A percentile compares a stretch with the other conserved stretches of the same genome.
Evolutionary conservation across 2,888 invertebrate genomes (phyloP).

Genomic region (Mayetiola destructor): DNA sequence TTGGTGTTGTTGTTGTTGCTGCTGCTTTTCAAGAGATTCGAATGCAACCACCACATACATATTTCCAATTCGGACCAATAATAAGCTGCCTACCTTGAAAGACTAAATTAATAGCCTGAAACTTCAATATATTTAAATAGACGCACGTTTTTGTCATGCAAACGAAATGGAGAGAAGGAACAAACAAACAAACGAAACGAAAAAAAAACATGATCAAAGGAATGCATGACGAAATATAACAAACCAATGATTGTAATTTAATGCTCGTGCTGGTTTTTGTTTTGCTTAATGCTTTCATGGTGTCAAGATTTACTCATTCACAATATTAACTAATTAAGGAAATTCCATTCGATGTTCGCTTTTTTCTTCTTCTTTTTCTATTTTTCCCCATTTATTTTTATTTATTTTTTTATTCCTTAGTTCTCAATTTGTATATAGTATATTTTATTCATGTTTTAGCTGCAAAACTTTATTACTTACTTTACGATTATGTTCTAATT

Average conservation of each 20-base stretch:
- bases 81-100: no score
- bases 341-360: no score
- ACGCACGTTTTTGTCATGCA: no score
- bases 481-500: no score
- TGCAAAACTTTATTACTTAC: no score
- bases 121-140: no score
- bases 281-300: not conserved
- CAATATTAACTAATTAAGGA: conserved; percentile 8
- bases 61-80: no score
- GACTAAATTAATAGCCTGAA: no score
- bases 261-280: conserved; percentile 3
- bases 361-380: not conserved
- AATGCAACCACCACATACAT: no score
- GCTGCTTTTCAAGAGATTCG: no score
- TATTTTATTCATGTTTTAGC: not conserved
- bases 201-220: not conserved
- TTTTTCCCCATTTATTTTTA: not conserved
- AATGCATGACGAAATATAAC: not conserved
- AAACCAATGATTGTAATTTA: conserved; percentile 8
- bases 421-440: not conserved
- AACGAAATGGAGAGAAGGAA: not conserved
- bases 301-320: conserved; percentile 12
- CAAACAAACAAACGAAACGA: not conserved
- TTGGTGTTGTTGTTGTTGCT: no score
- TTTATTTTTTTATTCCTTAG: not conserved